A percentile compares a stretch with the other conserved stretches of the same genome.
Conservation (phyloP, 2,113 vertebrate species). For the Terrapene triunguis region DNA sequence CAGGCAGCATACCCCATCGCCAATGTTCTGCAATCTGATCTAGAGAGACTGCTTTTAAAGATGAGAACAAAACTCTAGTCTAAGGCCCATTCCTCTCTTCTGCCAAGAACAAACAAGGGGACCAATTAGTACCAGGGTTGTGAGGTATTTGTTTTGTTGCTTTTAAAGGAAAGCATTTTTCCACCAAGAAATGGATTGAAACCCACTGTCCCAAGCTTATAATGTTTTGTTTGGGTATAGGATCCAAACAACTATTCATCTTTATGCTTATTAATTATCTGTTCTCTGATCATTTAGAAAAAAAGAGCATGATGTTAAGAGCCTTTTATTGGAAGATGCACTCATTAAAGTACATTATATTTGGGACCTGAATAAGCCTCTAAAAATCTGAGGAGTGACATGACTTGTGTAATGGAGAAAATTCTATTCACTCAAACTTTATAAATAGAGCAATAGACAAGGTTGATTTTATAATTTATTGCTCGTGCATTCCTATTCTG, state of each 20-base stretch:
- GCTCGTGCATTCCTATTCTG: not conserved
- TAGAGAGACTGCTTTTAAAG: not conserved
- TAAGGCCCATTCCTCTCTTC: not conserved
- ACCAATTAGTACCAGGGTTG: accelerated
- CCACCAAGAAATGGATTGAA: not conserved
- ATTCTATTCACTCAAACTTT: not conserved
- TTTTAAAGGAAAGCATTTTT: not conserved
- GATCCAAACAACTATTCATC: not conserved
- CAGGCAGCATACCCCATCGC: accelerated
- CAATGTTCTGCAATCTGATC: accelerated
- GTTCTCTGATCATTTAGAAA: not conserved
- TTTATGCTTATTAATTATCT: too few relatives aligned
- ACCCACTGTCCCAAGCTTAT: not conserved
- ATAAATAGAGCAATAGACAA: not conserved
- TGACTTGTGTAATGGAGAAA: not conserved
- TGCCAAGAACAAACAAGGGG: accelerated
- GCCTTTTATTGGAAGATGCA: too few relatives aligned
- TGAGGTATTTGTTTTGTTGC: not conserved
- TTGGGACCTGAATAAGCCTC: not conserved
- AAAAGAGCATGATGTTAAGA: not conserved
- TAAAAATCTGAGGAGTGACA: not conserved
- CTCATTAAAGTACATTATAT: not conserved
- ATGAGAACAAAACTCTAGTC: not conserved
- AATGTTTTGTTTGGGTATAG: not conserved
- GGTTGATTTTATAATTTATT: not conserved